Percentiles rank a stretch among this genome's conserved stretches.
Conservation (phyloP, 2,888 invertebrate species). For the Alitta virens region DNA sequence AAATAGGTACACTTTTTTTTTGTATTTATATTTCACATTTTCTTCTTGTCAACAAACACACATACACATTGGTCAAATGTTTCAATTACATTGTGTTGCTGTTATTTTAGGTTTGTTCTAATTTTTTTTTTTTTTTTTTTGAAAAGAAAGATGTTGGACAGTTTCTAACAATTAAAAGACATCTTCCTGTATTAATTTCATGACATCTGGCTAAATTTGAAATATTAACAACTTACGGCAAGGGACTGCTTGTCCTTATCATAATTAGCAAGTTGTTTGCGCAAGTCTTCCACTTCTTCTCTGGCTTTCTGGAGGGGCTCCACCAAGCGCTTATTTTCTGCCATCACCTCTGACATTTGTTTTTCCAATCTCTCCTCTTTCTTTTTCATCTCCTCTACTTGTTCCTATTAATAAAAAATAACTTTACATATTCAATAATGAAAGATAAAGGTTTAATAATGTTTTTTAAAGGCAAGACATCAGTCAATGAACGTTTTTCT, state of each 20-base stretch:
- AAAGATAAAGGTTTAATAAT: not conserved
- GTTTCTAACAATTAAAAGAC: no score
- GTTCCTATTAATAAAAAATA: conserved; percentile 39
- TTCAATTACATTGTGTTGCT: no score
- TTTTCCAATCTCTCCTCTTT: conserved; percentile 77
- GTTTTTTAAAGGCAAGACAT: not conserved
- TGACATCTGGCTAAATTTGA: no score
- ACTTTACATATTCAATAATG: not conserved
- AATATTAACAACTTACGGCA: conserved; percentile 37
- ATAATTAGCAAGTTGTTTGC: conserved; percentile 77
- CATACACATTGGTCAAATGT: no score
- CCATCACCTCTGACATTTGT: conserved; percentile 67
- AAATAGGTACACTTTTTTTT: no score
- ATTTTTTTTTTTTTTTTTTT: no score
- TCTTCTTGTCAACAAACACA: no score
- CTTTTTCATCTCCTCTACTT: conserved; percentile 58
- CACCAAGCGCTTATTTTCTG: conserved; percentile 72
- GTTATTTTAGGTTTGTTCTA: no score
- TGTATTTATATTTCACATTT: no score
- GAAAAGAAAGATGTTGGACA: no score
- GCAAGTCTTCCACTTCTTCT: conserved; percentile 70
- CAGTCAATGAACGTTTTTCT: not conserved
- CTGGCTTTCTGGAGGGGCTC: conserved; percentile 71
- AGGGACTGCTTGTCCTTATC: conserved; percentile 80
- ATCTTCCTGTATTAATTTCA: no score